Percentiles rank a stretch among this genome's conserved stretches.
phyloP scores from a whole-genome alignment of 2,797 vertebrate genomes.

The Phoeniculus purpureus region DNA sequence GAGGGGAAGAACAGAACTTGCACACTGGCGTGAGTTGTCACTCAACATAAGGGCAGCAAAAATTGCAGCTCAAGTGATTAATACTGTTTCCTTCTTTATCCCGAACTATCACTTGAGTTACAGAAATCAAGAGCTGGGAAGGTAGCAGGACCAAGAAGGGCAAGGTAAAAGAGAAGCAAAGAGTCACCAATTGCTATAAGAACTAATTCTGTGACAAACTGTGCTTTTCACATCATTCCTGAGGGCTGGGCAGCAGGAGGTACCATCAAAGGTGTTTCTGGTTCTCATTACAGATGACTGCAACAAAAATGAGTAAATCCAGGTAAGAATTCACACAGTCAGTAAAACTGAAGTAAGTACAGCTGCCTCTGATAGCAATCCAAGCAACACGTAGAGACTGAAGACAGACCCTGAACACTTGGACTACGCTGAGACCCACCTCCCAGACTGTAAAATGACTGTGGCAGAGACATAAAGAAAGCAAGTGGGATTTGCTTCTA shows the following conservation, averaged over 20 bases:
- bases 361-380: neutral
- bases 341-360: neutral
- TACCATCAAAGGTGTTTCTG: neutral
- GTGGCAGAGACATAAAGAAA: neutral
- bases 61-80: neutral
- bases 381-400: neutral
- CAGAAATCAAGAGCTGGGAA: neutral
- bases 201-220: neutral
- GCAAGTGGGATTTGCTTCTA: neutral
- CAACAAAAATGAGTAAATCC: constrained; percentile 1
- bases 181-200: neutral
- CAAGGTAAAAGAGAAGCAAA: neutral
- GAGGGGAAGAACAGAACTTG: neutral
- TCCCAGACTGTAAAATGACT: neutral
- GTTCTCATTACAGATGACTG: neutral
- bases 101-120: neutral
- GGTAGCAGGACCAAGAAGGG: neutral
- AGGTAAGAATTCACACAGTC: neutral
- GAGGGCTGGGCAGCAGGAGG: neutral
- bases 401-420: neutral
- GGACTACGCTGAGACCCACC: neutral
- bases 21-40: neutral
- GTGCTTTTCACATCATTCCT: neutral
- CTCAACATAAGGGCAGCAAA: neutral
- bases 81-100: neutral